These are phyloP conservation scores for Danionella cerebrum DNA, from an alignment of 2,113 vertebrate species.

Conservation along the genomic window DNA sequence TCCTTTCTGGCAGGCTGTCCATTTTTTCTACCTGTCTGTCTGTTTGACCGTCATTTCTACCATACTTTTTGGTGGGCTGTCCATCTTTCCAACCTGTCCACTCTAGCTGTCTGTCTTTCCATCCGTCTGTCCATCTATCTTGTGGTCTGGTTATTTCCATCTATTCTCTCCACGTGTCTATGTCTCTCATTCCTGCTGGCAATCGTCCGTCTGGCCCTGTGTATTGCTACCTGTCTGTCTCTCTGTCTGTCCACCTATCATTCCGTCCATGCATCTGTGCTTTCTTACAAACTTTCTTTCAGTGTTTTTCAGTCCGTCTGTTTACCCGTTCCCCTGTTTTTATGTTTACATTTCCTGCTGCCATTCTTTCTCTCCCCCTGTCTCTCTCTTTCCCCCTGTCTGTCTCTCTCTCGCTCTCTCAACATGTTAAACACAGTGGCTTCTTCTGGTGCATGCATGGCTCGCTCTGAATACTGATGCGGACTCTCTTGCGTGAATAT, in stretches of 20 bases:
- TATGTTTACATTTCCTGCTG: neutral
- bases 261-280: neutral
- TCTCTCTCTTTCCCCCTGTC: too few species aligned
- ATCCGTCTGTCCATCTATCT: neutral
- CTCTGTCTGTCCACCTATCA: neutral
- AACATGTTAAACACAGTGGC: neutral
- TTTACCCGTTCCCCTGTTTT: neutral
- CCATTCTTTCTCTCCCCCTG: too few species aligned
- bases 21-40: neutral
- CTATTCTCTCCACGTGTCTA: neutral
- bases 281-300: neutral
- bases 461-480: conserved; percentile 11
- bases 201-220: too few species aligned
- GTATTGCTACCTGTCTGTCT: neutral
- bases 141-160: neutral
- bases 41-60: too few species aligned
- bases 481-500: neutral
- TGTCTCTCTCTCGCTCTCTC: too few species aligned
- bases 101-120: neutral
- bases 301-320: neutral
- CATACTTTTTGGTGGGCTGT: neutral
- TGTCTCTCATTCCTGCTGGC: neutral
- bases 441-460: neutral
- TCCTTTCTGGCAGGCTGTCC: neutral
- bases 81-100: neutral